Evolutionary conservation across 2,797 vertebrate species (phyloP).

Genomic region (Enteromius paludinosus): DNA sequence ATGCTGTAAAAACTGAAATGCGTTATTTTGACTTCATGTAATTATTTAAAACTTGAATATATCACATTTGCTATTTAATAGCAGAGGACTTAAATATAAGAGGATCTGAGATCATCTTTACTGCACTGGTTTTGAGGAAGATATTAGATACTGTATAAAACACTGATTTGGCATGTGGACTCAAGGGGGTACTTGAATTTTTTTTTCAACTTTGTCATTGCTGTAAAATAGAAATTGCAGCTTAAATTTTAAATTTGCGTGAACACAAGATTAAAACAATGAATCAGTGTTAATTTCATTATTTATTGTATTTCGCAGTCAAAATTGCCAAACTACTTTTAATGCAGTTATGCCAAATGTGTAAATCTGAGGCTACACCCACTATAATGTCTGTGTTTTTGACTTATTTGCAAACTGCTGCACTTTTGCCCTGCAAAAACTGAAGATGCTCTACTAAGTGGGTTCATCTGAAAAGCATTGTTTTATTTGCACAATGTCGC

Average conservation of each 20-base stretch:
- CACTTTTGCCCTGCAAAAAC: background rate
- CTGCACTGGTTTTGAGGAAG: background rate
- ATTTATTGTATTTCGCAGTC: background rate
- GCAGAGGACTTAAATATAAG: background rate
- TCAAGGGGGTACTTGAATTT: background rate
- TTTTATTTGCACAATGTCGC: background rate
- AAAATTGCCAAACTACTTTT: background rate
- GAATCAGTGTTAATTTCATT: background rate
- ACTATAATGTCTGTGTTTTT: too few species aligned
- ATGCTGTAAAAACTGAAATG: background rate
- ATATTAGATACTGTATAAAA: background rate
- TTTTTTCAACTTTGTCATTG: background rate
- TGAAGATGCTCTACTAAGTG: background rate
- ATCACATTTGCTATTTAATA: background rate
- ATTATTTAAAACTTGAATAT: background rate
- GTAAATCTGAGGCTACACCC: too few species aligned
- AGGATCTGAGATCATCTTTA: background rate
- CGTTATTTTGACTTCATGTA: background rate
- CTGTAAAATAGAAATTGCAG: background rate
- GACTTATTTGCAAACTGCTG: too few species aligned
- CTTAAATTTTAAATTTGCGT: background rate
- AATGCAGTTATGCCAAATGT: background rate
- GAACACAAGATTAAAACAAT: background rate
- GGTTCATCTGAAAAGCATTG: background rate
- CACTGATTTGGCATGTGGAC: background rate